Evolutionary conservation across 2,888 invertebrate species (phyloP), one percentile per base, ranked within the genome.

Genomic region (Taenaris catops): DNA sequence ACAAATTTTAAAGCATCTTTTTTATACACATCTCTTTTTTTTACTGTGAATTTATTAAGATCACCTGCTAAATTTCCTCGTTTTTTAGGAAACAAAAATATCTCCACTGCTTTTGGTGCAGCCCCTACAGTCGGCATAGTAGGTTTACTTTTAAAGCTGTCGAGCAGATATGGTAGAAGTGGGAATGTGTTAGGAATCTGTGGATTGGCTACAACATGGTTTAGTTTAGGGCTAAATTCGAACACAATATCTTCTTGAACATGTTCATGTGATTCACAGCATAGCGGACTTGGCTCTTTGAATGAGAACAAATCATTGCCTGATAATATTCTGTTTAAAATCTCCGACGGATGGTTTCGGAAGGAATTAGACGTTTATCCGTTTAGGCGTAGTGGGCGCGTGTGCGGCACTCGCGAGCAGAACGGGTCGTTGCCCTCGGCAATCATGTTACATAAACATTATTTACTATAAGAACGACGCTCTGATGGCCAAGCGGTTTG

Each of bases 201-300:
- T 26, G 46, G 26, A 20, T 45, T 45, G 4, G 36, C 23, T 4
- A 43, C 8, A 8, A 38, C 27, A 11, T 47, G 51, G 6, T 14
- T 51, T 27, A 53, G 50, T 38, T 61, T 71, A 0, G 73, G 61
- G 1, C 52, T 47, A 5, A 78, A 48, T 38, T 83, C 78, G 1
- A 79, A 60, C 21, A 66, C 54, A 1, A 76, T 46, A 3, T 73
- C 70, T 41, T 81, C 79, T 17, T 68, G 64, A 0, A 63, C 33
- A 12, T 69, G 60, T 32, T 80, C 83, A 29, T 72, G 75, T 1
- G 83, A 79, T 7, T 71, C 68, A 39, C 84, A 84, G 44, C 84
- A 84, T 4, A 61, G 32, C 0, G 61, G 40, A 1, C 49, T 9
- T 2, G 66, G 61, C 3, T 75, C 70, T 41, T 64, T 73, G 5